Evolutionary conservation across 2,888 invertebrate species (phyloP).

Genomic region (Odontocerum albicorne): DNA sequence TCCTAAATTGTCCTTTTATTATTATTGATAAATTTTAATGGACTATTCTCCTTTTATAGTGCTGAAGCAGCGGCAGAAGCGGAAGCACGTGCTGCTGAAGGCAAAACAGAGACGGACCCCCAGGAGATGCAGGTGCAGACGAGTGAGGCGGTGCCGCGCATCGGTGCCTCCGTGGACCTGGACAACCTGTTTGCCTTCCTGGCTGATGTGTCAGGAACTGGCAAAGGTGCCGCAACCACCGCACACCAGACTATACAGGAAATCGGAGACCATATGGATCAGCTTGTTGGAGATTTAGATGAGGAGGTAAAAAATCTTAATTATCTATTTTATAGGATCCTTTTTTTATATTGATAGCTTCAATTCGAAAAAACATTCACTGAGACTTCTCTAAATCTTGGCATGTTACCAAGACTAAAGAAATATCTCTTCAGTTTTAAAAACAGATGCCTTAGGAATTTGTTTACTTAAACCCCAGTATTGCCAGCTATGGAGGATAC

Average conservation of each 20-base stretch:
- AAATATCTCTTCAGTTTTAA: too few species aligned
- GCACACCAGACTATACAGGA: conserved; percentile 74
- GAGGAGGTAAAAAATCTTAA: conserved; percentile 65
- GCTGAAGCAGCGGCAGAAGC: conserved; percentile 47
- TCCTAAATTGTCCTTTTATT: too few species aligned
- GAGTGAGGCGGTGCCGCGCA: conserved; percentile 33
- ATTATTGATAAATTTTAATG: conserved; percentile 8
- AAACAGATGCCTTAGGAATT: too few species aligned
- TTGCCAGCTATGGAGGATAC: too few species aligned
- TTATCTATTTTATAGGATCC: conserved; percentile 9
- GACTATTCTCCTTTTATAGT: conserved; percentile 47
- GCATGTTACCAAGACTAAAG: too few species aligned
- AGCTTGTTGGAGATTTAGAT: conserved; percentile 78
- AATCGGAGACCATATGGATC: conserved; percentile 83
- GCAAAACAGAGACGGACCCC: conserved; percentile 16
- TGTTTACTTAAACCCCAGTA: too few species aligned
- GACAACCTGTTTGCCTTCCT: conserved; percentile 90
- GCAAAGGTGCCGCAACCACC: conserved; percentile 50
- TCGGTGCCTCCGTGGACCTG: conserved; percentile 76
- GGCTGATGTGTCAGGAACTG: conserved; percentile 70
- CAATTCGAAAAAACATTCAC: too few species aligned
- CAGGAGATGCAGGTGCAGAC: conserved; percentile 39
- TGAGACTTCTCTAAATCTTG: too few species aligned
- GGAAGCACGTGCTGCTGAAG: conserved; percentile 34
- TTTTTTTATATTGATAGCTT: background rate